Conservation (phyloP, 1,140 invertebrate species). For the Anthonomus grandis region DNA sequence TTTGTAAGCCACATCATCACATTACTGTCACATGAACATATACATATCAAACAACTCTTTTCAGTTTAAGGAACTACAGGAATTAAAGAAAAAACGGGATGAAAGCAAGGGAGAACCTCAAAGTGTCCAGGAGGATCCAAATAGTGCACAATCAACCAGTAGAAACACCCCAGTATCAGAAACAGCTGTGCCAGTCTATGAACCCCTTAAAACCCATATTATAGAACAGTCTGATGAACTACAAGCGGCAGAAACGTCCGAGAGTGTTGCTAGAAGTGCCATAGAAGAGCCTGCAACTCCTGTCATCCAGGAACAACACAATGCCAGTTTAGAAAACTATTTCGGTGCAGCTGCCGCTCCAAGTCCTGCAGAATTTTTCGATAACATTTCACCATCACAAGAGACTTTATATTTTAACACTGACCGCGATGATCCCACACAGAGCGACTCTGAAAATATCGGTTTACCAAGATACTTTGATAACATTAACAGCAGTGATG, state of each 20-base stretch:
- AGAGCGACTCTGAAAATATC: constrained; percentile 17
- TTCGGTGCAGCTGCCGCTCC: constrained; percentile 2
- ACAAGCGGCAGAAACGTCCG: constrained; percentile 2
- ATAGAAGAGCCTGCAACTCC: neutral
- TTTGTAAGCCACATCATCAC: constrained; percentile 15
- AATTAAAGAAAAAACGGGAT: constrained; percentile 28
- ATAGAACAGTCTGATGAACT: neutral
- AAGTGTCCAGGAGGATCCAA: neutral
- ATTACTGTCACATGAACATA: constrained; percentile 16
- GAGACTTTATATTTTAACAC: constrained; percentile 23
- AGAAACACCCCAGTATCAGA: constrained; percentile 29
- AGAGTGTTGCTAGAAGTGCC: neutral
- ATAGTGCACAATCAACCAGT: constrained; percentile 5
- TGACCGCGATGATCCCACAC: neutral
- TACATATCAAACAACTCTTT: constrained; percentile 20
- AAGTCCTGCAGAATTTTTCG: constrained; percentile 24
- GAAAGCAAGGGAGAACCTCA: constrained; percentile 1
- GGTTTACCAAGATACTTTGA: constrained; percentile 25
- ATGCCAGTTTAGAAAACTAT: too few species aligned
- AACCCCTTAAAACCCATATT: neutral
- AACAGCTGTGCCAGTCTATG: neutral
- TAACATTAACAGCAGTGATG: constrained; percentile 24
- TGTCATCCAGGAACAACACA: too few species aligned
- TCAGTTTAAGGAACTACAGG: constrained; percentile 33
- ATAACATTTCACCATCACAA: constrained; percentile 15